Evolutionary conservation across 2,797 vertebrate species (phyloP), one percentile per base, ranked within the genome.

Genomic region (Hipposideros larvatus): DNA sequence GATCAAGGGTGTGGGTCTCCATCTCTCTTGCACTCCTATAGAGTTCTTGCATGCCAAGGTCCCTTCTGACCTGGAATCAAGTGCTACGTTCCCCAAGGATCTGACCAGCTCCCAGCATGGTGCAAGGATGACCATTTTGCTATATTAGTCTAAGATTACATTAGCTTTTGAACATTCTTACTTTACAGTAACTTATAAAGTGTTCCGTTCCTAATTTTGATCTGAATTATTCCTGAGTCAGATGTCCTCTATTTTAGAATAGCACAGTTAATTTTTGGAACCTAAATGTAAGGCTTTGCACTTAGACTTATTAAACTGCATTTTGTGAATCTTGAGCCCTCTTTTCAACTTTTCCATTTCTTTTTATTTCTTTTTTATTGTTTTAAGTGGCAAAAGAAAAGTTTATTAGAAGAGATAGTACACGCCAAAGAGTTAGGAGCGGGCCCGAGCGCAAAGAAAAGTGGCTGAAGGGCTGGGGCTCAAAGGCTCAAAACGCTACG

Each of bases 171-270:
- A n/a, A 78, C 4, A 77, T 15, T 2, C 55, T 66, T 65, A 46
- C n/a, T 63, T 74, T 78, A 70, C 22, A 22, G 34, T 55, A 43
- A 91, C 51, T 84, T 26, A 63, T 37, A 66, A 59, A 78, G 86
- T 83, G 22, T 61, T 91, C 90, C 68, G 26, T 53, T 94, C 24
- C 37, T 79, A 83, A 53, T 68, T 94, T 65, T 90, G 37, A 15
- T 53, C 22, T 53, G n/a, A 82, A 31, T 96, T 91, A 75, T 82
- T 79, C 48, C 55, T 80, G 26, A 95, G 73, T 73, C 73, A 59
- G 28, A 90, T 59, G 2, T n/a, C n/a, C 37, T 85, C n/a, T 94
- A 31, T 31, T 18, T n/a, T 65, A 55, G 48, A 93, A 79, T 34
- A 77, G 8, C 41, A 83, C 8, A n/a, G 19, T 11, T 57, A 65